These are phyloP conservation scores for Gasteruption jaculator DNA, from an alignment of 2,888 invertebrate genomes.

Conservation along the genomic window DNA sequence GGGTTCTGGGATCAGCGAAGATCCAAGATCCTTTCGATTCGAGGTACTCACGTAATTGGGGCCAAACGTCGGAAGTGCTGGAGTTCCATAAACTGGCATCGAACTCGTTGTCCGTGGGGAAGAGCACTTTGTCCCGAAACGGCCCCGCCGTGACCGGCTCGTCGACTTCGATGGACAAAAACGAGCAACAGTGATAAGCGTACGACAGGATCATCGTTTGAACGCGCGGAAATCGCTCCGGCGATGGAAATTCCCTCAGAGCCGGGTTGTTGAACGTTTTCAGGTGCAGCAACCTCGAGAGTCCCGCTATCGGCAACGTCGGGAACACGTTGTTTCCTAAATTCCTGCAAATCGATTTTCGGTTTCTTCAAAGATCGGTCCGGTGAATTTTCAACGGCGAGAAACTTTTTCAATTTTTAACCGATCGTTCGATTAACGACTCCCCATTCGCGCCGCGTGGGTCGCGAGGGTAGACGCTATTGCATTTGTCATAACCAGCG, in stretches of 20 bases:
- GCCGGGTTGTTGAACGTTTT: slow-evolving; percentile 91
- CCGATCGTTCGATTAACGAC: too few species aligned
- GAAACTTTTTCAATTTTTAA: too few species aligned
- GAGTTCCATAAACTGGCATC: slow-evolving; percentile 77
- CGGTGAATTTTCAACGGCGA: slow-evolving; percentile 6
- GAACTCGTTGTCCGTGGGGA: slow-evolving; percentile 67
- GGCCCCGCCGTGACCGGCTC: slow-evolving; percentile 45
- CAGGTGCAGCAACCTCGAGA: slow-evolving; percentile 75
- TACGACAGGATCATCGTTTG: slow-evolving; percentile 83
- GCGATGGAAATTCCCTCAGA: slow-evolving; percentile 80
- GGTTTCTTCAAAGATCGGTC: too few species aligned
- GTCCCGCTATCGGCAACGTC: slow-evolving; percentile 74
- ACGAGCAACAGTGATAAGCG: slow-evolving; percentile 95
- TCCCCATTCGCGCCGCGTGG: too few species aligned
- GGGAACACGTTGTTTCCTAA: slow-evolving; percentile 87
- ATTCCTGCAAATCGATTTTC: slow-evolving; percentile 62
- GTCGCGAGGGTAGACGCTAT: too few species aligned
- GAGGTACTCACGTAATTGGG: slow-evolving; percentile 68
- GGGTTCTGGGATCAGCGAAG: too few species aligned
- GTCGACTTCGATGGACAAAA: slow-evolving; percentile 59
- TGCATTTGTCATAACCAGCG: too few species aligned
- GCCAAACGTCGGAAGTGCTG: slow-evolving; percentile 77
- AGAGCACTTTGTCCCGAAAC: slow-evolving; percentile 63
- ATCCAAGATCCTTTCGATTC: too few species aligned
- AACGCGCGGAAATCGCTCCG: slow-evolving; percentile 81